A percentile compares a stretch with the other conserved stretches of the same genome.
phyloP scores from a whole-genome alignment of 2,113 vertebrate genomes.

The Polyodon spathula region DNA sequence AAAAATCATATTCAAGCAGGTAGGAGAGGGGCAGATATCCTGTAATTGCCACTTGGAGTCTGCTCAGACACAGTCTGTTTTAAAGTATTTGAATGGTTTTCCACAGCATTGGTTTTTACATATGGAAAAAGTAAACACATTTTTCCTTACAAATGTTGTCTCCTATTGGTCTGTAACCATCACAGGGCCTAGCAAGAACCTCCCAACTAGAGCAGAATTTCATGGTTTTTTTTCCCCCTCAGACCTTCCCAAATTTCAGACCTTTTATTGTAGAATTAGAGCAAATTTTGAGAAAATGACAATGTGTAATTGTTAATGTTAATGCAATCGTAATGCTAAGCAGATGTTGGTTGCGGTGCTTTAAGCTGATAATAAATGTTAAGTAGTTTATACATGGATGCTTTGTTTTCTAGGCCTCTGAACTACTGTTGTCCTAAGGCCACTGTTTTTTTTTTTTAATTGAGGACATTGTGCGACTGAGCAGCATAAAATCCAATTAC shows the following conservation, averaged over 20 bases:
- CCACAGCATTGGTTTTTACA: too few relatives aligned
- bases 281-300: constrained; percentile 46
- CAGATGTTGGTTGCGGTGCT: constrained; percentile 32
- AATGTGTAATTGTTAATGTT: constrained; percentile 31
- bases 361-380: constrained; percentile 49
- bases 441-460: constrained; percentile 22
- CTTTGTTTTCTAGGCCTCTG: constrained; percentile 34
- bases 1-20: neutral
- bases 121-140: too few relatives aligned
- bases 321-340: constrained; percentile 24
- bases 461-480: constrained; percentile 48
- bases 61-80: too few relatives aligned
- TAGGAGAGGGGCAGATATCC: too few relatives aligned
- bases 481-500: constrained; percentile 71
- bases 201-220: neutral
- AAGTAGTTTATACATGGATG: constrained; percentile 51
- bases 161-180: too few relatives aligned
- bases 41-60: too few relatives aligned
- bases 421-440: constrained; percentile 35
- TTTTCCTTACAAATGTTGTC: too few relatives aligned
- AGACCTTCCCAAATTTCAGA: constrained; percentile 30
- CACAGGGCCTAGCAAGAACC: too few relatives aligned
- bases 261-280: constrained; percentile 49
- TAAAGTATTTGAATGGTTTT: too few relatives aligned
- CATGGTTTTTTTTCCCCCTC: constrained; percentile 22